phyloP scores from a whole-genome alignment of 1,140 invertebrate genomes.

The Halesus radiatus region DNA sequence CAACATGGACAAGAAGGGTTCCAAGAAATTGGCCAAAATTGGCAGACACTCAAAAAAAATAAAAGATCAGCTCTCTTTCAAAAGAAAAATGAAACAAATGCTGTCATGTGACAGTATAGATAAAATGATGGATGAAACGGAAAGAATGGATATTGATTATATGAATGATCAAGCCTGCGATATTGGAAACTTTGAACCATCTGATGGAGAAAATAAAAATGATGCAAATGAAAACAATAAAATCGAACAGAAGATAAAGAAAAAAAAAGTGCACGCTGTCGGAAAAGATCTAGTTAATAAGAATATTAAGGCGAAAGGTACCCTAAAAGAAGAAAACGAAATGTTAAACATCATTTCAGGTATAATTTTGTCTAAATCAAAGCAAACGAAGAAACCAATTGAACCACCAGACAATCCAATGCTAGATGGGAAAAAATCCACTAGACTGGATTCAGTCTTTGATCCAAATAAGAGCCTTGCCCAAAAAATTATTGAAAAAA shows the following conservation, averaged over 20 bases:
- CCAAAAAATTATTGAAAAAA: constrained; percentile 41
- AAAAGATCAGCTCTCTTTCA: constrained; percentile 19
- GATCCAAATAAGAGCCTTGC: constrained; percentile 38
- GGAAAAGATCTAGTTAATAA: background rate
- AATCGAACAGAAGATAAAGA: background rate
- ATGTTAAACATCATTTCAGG: constrained; percentile 36
- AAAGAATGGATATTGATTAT: constrained; percentile 8
- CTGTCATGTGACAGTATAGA: constrained; percentile 1
- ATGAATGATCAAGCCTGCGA: background rate
- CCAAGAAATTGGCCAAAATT: constrained; percentile 5
- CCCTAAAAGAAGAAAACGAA: constrained; percentile 20
- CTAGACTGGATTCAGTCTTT: constrained; percentile 3
- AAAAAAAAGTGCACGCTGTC: background rate
- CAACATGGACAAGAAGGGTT: constrained; percentile 19
- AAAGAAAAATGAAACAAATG: constrained; percentile 34
- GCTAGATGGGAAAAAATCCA: background rate
- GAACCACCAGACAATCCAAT: background rate
- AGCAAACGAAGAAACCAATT: background rate
- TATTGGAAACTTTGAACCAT: background rate
- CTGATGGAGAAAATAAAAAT: background rate
- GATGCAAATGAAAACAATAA: background rate
- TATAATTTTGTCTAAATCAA: constrained; percentile 29
- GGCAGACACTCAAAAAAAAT: constrained; percentile 8
- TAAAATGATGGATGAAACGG: constrained; percentile 9
- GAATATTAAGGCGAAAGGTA: constrained; percentile 28